A percentile compares a stretch with the other conserved stretches of the same genome.
These are phyloP conservation scores for Harpagifer antarcticus DNA, from an alignment of 2,797 vertebrate species.

Conservation along the genomic window DNA sequence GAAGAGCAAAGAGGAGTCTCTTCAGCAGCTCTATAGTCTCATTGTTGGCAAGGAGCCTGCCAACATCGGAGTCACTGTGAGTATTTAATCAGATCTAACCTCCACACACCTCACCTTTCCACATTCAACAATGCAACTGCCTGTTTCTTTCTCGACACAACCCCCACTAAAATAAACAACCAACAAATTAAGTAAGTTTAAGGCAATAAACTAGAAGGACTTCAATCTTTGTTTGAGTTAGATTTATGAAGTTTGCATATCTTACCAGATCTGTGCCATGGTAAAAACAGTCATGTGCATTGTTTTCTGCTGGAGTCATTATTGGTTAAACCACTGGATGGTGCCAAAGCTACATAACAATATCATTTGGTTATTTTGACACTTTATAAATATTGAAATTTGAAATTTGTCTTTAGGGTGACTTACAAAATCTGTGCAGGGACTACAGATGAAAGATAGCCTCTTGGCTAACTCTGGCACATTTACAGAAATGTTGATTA, in stretches of 20 bases:
- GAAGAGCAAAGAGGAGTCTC: conserved; percentile 84
- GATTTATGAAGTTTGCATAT: too few relatives aligned
- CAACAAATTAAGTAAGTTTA: neutral
- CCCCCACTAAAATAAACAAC: neutral
- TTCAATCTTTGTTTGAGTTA: neutral
- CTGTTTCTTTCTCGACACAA: neutral
- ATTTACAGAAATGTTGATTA: too few relatives aligned
- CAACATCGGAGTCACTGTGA: conserved; percentile 85
- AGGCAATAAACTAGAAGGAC: neutral
- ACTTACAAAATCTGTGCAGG: too few relatives aligned
- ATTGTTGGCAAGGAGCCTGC: conserved; percentile 88
- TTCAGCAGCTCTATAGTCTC: conserved; percentile 83
- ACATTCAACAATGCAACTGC: neutral
- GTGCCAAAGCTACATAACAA: neutral
- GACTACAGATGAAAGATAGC: too few relatives aligned
- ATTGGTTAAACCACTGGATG: neutral
- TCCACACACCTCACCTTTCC: neutral
- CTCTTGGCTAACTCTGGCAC: too few relatives aligned
- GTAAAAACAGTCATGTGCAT: neutral
- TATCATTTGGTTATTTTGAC: neutral
- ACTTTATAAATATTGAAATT: neutral
- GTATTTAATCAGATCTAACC: conserved; percentile 47
- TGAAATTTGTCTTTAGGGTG: too few relatives aligned
- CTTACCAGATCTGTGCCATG: neutral
- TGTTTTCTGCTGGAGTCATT: neutral